Conservation (phyloP, 2,888 invertebrate genomes). For the Crossocerus cetratus region DNA sequence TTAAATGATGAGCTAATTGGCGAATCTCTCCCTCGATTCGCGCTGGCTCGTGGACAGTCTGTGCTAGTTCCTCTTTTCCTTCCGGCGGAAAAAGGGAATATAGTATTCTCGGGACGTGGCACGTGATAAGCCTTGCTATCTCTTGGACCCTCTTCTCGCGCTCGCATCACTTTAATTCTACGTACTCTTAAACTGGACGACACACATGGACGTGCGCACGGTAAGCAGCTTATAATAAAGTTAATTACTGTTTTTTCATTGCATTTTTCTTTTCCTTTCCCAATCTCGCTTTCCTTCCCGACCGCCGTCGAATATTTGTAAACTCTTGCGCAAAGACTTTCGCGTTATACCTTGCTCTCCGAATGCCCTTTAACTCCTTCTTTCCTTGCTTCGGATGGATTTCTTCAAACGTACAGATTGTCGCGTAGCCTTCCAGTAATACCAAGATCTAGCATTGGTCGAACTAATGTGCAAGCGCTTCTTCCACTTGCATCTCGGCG, state of each 20-base stretch:
- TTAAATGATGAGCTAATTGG: conserved; percentile 38
- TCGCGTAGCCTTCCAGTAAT: conserved; percentile 48
- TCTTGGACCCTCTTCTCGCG: conserved; percentile 66
- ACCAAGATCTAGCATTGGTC: conserved; percentile 40
- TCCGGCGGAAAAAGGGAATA: conserved; percentile 47
- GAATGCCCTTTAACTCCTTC: conserved; percentile 43
- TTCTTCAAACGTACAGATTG: conserved; percentile 52
- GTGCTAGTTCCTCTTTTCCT: conserved; percentile 42
- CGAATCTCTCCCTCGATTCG: conserved; percentile 31
- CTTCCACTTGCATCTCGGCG: conserved; percentile 14
- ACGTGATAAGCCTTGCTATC: conserved; percentile 55
- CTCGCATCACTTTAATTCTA: conserved; percentile 54
- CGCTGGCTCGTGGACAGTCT: conserved; percentile 50
- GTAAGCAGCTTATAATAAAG: conserved; percentile 63
- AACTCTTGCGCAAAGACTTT: conserved; percentile 2
- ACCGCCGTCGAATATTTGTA: conserved; percentile 37
- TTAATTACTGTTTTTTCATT: conserved; percentile 46
- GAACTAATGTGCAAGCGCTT: conserved; percentile 19
- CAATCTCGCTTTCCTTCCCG: conserved; percentile 19
- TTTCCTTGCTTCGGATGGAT: conserved; percentile 34
- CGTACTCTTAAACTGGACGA: conserved; percentile 64
- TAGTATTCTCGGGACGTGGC: conserved; percentile 49
- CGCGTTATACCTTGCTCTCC: conserved; percentile 24
- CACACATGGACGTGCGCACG: conserved; percentile 69
- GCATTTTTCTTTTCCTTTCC: conserved; percentile 36